Percentiles rank a stretch among this genome's conserved stretches.
phyloP scores from a whole-genome alignment of 1,140 invertebrate genomes.

The Achatina immaculata region DNA sequence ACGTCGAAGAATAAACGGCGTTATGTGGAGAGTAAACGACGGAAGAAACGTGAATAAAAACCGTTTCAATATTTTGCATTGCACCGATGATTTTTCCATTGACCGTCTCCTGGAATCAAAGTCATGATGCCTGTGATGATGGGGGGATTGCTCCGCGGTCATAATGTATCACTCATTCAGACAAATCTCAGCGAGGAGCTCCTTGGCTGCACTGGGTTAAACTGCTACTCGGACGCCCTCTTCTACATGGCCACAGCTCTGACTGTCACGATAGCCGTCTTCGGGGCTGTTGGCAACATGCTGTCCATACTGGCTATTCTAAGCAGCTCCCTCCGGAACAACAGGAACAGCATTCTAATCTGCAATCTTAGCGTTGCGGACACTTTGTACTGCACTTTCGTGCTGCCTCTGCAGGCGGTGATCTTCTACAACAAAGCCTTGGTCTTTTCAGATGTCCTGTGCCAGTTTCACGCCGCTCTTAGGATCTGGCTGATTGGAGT shows the following conservation, averaged over 20 bases:
- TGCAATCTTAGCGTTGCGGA: conserved; percentile 60
- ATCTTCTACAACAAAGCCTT: conserved; percentile 49
- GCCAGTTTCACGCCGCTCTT: conserved; percentile 53
- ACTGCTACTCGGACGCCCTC: conserved; percentile 37
- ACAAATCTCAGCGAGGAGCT: too few species aligned
- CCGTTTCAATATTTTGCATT: too few species aligned
- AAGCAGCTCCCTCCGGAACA: conserved; percentile 56
- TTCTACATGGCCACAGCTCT: conserved; percentile 46
- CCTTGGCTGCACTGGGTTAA: conserved; percentile 27
- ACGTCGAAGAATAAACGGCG: too few species aligned
- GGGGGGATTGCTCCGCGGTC: too few species aligned
- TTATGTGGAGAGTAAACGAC: too few species aligned
- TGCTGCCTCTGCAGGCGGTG: conserved; percentile 58
- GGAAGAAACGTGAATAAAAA: too few species aligned
- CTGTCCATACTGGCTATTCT: conserved; percentile 63
- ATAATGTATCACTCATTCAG: too few species aligned
- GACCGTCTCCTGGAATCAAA: too few species aligned
- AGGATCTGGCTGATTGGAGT: conserved; percentile 60
- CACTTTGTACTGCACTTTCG: conserved; percentile 55
- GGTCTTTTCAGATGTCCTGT: conserved; percentile 46
- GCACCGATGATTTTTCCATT: too few species aligned
- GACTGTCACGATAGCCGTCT: conserved; percentile 49
- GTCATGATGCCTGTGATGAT: too few species aligned
- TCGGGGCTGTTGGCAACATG: conserved; percentile 58
- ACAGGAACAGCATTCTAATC: conserved; percentile 63